Evolutionary conservation across 92 coral and sea anemone genomes (phyloP).

Genomic region (Umimayanthus chanpuru): DNA sequence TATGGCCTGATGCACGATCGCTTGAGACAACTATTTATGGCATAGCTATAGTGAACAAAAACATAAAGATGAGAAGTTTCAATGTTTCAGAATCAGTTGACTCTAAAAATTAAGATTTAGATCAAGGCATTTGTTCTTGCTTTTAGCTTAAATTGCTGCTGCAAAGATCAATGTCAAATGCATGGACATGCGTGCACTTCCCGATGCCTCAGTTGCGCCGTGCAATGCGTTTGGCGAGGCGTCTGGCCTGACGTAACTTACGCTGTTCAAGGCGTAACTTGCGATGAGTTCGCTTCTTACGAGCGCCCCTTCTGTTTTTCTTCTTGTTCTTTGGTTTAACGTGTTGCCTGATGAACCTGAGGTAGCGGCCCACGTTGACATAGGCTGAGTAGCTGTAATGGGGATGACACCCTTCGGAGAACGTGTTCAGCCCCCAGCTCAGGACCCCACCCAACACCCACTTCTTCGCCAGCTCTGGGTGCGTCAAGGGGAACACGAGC

Average conservation of each 20-base stretch:
- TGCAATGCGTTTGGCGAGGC: not conserved
- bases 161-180: not conserved
- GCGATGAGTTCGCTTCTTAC: slow-evolving; percentile 24
- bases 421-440: slow-evolving; percentile 89
- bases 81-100: too few relatives aligned
- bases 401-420: slow-evolving; percentile 68
- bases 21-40: too few relatives aligned
- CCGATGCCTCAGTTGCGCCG: not conserved
- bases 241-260: not conserved
- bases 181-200: not conserved
- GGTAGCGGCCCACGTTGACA: slow-evolving; percentile 66
- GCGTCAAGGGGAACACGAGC: slow-evolving; percentile 77
- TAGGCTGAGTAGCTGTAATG: slow-evolving; percentile 81
- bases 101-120: too few relatives aligned
- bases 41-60: too few relatives aligned
- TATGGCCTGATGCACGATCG: too few relatives aligned
- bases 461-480: slow-evolving; percentile 49
- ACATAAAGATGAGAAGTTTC: too few relatives aligned
- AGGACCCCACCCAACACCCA: slow-evolving; percentile 84
- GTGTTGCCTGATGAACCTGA: slow-evolving; percentile 76
- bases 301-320: not conserved
- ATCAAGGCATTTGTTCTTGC: too few relatives aligned
- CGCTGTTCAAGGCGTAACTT: not conserved
- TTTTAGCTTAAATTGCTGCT: not conserved
- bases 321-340: slow-evolving; percentile 42